Conservation (phyloP, 2,888 invertebrate genomes). For the Apotomis betuletana region DNA sequence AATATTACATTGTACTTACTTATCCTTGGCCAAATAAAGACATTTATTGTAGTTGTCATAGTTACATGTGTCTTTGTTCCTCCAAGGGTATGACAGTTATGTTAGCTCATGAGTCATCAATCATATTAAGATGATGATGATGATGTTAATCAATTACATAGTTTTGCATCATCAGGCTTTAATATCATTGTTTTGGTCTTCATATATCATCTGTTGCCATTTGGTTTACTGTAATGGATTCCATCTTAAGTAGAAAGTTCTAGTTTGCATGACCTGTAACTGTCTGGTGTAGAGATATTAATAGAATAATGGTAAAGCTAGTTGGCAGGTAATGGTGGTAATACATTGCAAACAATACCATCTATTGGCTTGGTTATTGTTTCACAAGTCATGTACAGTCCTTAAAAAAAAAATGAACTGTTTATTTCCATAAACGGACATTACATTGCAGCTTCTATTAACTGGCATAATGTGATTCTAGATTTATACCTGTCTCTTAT, state of each 20-base stretch:
- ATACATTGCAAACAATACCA: no score
- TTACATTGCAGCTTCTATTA: no score
- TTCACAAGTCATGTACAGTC: no score
- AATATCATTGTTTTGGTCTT: not conserved
- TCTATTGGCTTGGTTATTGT: no score
- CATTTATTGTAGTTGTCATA: not conserved
- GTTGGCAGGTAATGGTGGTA: no score
- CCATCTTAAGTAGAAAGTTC: not conserved
- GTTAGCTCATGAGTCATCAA: conserved; percentile 17
- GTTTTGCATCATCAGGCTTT: not conserved
- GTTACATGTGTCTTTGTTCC: not conserved
- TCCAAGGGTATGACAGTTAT: not conserved
- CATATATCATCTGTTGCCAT: not conserved
- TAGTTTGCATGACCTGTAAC: not conserved
- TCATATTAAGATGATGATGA: conserved; percentile 6
- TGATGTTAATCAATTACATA: not conserved
- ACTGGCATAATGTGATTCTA: no score
- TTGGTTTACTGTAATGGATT: not conserved
- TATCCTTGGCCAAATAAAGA: not conserved
- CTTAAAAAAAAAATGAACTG: no score
- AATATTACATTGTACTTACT: not conserved
- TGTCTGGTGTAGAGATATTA: no score
- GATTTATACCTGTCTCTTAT: no score
- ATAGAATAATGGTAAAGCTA: no score
- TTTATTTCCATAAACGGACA: no score